Evolutionary conservation across 1,140 invertebrate genomes (phyloP), one percentile per base, ranked within the genome.

Genomic region (Megalopta genalis): DNA sequence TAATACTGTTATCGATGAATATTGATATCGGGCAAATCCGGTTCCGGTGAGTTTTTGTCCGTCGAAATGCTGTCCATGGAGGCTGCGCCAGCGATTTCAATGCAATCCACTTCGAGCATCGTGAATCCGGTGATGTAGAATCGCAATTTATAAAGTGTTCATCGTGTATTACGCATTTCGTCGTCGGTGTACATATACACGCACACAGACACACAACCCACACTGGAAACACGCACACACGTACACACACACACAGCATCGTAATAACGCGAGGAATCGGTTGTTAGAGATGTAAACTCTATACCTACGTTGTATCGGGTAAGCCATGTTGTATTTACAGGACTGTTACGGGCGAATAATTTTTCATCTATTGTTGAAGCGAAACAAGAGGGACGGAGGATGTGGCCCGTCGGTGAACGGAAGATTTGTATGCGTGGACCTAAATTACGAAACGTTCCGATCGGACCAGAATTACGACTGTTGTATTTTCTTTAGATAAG

Each of bases 401-500:
- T 2, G 32, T 32, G 57, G 49, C 4, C n/a, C 57, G 59, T 23
- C 27, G 39, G 5, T n/a, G 27, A 37, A 66, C 7, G 21, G 18
- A 49, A 79, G 32, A 46, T 12, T 73, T 65, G 77, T 14, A 72
- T 18, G 25, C 52, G 77, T 49, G 62, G 77, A 74, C 62, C 69
- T 42, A 79, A 74, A 79, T 79, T 74, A 23, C 60, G 49, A 42
- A 52, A 71, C 32, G 12, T 79, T 79, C 77, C 37, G 60, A 79
- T 79, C 59, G 77, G 77, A 79, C 71, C 71, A 79, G 70, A 66
- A 79, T 73, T 60, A 74, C 52, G 52, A 79, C 52, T 60, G 63
- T 79, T 79, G 49, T 72, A 79, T 74, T 79, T 79, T 62, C 65
- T 73, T 79, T 74, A 60, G 63, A 79, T 79, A 79, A 79, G 52